Conservation (phyloP, 2,113 vertebrate species). For the Rhabdornis inornatus region DNA sequence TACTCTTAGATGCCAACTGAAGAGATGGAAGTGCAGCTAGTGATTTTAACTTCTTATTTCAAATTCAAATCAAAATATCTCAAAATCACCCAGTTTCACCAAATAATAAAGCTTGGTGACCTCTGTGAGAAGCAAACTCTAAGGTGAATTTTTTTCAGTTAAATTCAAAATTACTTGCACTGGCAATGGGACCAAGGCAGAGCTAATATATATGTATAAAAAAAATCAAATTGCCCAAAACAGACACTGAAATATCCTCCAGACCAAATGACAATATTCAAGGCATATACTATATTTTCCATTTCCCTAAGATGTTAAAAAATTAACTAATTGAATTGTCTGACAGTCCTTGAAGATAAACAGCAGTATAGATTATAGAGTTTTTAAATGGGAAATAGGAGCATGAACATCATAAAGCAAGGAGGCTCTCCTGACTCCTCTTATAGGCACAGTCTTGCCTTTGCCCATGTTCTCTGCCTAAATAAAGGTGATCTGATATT, state of each 20-base stretch:
- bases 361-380: neutral
- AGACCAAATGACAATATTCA: neutral
- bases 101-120: neutral
- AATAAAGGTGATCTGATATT: neutral
- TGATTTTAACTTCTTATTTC: neutral
- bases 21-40: neutral
- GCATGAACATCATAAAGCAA: neutral
- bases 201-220: neutral
- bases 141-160: neutral
- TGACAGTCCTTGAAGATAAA: neutral
- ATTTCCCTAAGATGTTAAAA: neutral
- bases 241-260: neutral
- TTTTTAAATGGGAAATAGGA: neutral
- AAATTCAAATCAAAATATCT: neutral
- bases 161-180: slow-evolving; percentile 23
- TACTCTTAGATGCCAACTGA: neutral
- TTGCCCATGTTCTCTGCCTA: neutral
- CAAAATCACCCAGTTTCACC: neutral
- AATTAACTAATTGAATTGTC: neutral
- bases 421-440: neutral
- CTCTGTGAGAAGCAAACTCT: neutral
- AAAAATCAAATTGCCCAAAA: neutral
- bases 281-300: neutral
- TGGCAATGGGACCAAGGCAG: neutral
- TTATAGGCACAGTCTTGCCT: neutral